These are phyloP conservation scores for Mantis religiosa DNA, from an alignment of 2,888 invertebrate genomes.

Conservation along the genomic window DNA sequence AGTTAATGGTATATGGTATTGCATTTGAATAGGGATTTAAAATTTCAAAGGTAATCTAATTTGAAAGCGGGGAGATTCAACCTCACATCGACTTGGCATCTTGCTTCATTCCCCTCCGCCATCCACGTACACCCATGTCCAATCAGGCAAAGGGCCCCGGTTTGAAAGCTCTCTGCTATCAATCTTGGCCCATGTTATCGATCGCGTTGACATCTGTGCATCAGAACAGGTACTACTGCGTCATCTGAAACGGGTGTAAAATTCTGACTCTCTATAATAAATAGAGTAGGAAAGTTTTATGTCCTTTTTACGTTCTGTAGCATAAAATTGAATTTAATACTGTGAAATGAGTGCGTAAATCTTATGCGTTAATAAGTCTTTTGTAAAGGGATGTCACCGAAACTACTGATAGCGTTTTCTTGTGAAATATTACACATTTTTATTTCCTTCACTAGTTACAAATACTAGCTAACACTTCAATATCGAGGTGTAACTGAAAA, in stretches of 20 bases:
- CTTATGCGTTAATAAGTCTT: too few relatives aligned
- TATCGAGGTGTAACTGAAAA: too few relatives aligned
- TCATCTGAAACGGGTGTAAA: background rate
- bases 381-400: too few relatives aligned
- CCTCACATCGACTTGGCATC: background rate
- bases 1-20: too few relatives aligned
- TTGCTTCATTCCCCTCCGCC: background rate
- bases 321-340: background rate
- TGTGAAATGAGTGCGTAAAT: background rate
- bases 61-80: background rate
- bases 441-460: too few relatives aligned
- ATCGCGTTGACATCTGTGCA: background rate
- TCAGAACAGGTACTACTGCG: background rate
- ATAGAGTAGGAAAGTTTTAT: background rate
- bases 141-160: background rate
- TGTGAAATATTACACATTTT: too few relatives aligned
- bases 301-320: background rate
- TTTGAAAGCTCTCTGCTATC: background rate
- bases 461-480: too few relatives aligned
- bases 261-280: background rate
- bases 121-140: background rate
- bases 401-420: too few relatives aligned
- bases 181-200: background rate
- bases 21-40: too few relatives aligned
- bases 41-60: too few relatives aligned